A percentile compares a stretch with the other conserved stretches of the same genome.
Conservation (phyloP, 2,113 vertebrate species). For the Bubo bubo region DNA sequence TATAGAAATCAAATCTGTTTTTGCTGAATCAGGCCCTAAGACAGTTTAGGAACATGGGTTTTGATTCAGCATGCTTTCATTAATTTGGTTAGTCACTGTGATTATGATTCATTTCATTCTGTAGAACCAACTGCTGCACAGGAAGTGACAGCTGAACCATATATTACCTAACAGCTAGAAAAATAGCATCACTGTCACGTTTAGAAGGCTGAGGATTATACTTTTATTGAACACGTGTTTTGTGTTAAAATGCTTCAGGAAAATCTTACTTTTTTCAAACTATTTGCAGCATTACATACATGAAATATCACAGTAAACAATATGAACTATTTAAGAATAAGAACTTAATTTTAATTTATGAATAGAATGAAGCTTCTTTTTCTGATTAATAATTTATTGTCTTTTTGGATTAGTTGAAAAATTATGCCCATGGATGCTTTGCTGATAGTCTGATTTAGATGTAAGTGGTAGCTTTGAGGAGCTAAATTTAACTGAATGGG, state of each 20-base stretch:
- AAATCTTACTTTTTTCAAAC: background rate
- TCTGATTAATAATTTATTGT: background rate
- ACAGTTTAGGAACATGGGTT: conserved; percentile 10
- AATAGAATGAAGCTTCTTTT: background rate
- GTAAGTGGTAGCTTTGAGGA: background rate
- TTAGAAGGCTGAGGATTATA: background rate
- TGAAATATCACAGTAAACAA: background rate
- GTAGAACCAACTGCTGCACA: conserved; percentile 8
- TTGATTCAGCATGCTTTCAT: conserved; percentile 33
- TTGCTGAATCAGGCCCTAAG: conserved; percentile 38
- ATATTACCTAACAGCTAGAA: conserved; percentile 44
- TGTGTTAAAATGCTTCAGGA: background rate
- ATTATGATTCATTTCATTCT: conserved; percentile 46
- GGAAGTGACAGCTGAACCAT: conserved; percentile 25
- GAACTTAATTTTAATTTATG: background rate
- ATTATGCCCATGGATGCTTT: background rate
- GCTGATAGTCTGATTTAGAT: background rate
- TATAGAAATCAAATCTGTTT: background rate
- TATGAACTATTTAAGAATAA: background rate
- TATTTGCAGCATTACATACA: background rate
- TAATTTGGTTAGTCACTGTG: conserved; percentile 45
- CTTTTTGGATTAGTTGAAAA: background rate
- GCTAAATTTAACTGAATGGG: background rate
- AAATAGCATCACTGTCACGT: background rate
- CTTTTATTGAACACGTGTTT: background rate